These are phyloP conservation scores for Myotis pilosus DNA, from an alignment of 2,797 vertebrate genomes.

Conservation along the genomic window DNA sequence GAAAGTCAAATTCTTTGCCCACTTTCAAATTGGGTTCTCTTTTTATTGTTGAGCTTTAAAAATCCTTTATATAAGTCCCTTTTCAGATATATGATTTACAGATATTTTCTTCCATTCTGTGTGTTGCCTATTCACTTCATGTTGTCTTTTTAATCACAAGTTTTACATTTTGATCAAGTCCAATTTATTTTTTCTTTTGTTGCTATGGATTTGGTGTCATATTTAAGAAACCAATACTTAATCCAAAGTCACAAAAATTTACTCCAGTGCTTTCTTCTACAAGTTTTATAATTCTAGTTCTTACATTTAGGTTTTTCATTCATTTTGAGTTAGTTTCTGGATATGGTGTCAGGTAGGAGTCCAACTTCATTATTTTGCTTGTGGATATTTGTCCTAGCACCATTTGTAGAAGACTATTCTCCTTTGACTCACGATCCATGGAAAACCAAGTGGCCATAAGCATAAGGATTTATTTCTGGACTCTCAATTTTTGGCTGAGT, in stretches of 20 bases:
- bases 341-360: neutral
- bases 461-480: neutral
- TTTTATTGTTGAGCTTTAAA: neutral
- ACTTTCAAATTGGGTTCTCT: neutral
- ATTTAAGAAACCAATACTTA: constrained; percentile 1
- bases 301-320: neutral
- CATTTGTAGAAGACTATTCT: neutral
- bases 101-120: neutral
- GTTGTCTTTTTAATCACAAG: neutral
- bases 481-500: neutral
- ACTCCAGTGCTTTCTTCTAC: neutral
- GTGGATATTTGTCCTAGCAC: neutral
- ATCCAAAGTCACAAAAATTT: neutral
- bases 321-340: neutral
- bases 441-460: neutral
- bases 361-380: neutral
- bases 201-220: neutral
- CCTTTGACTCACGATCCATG: neutral
- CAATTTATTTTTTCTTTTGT: neutral
- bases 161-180: neutral
- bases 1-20: neutral
- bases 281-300: neutral
- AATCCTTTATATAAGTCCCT: neutral
- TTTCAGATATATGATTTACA: neutral
- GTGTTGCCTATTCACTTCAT: neutral